Conservation (phyloP, 2,113 vertebrate species). For the Bostrychus sinensis region DNA sequence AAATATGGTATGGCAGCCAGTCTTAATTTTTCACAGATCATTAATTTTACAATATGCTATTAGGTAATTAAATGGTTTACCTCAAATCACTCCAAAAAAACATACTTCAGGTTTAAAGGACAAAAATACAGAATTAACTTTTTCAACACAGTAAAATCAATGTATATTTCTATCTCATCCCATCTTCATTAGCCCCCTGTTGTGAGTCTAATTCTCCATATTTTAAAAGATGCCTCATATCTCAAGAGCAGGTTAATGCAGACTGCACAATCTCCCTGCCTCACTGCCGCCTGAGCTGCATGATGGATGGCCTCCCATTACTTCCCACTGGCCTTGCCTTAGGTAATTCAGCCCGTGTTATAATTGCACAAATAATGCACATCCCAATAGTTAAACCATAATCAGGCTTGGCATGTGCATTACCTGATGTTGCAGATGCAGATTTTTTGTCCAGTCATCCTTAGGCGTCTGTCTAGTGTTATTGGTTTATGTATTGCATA, state of each 20-base stretch:
- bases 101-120: background rate
- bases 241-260: constrained; percentile 1
- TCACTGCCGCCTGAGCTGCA: background rate
- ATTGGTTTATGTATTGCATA: too few species aligned
- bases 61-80: too few species aligned
- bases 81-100: too few species aligned
- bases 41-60: too few species aligned
- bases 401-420: constrained; percentile 2
- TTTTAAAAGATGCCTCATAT: constrained; percentile 1
- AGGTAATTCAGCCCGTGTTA: constrained; percentile 25
- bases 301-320: constrained; percentile 42
- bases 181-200: background rate
- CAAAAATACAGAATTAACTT: background rate
- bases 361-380: constrained; percentile 23
- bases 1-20: too few species aligned
- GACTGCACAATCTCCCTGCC: constrained; percentile 4
- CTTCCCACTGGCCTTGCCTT: constrained; percentile 21
- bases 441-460: background rate
- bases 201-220: background rate
- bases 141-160: background rate
- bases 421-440: background rate
- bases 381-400: constrained; percentile 19
- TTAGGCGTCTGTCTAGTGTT: background rate
- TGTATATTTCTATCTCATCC: background rate
- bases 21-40: too few species aligned